phyloP scores from a whole-genome alignment of 2,888 invertebrate genomes.

The Scaptomyza flava region DNA sequence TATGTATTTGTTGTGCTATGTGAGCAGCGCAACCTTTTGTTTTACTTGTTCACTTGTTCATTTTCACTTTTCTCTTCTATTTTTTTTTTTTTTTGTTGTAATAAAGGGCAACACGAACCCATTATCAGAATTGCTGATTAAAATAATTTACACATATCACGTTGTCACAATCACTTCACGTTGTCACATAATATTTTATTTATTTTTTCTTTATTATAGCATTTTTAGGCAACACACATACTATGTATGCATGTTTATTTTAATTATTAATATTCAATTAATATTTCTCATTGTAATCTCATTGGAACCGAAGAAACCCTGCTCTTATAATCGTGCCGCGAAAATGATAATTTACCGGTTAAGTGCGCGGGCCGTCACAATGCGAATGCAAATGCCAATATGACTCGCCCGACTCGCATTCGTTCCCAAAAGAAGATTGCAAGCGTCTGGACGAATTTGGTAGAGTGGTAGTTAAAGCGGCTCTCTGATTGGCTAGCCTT shows the following conservation, averaged over 20 bases:
- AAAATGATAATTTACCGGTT: no score
- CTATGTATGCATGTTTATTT: not conserved
- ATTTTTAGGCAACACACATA: not conserved
- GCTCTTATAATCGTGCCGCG: no score
- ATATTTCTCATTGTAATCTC: not conserved
- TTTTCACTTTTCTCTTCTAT: not conserved
- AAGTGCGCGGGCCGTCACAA: not conserved
- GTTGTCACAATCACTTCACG: not conserved
- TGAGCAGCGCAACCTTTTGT: slow-evolving; percentile 2
- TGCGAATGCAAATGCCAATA: not conserved
- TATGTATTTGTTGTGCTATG: not conserved
- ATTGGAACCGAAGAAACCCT: no score
- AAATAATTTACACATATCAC: not conserved
- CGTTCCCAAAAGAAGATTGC: not conserved
- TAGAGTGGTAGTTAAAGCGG: not conserved
- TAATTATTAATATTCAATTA: not conserved
- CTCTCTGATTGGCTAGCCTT: not conserved
- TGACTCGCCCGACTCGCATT: not conserved
- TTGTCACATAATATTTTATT: no score
- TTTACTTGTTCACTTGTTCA: not conserved
- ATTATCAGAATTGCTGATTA: not conserved
- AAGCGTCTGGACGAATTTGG: not conserved
- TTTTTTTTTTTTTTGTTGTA: not conserved
- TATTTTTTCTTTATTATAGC: no score
- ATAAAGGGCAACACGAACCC: not conserved